A percentile compares a stretch with the other conserved stretches of the same genome.
Evolutionary conservation across 2,888 invertebrate species (phyloP).

Genomic region (Amphipoea lucens): DNA sequence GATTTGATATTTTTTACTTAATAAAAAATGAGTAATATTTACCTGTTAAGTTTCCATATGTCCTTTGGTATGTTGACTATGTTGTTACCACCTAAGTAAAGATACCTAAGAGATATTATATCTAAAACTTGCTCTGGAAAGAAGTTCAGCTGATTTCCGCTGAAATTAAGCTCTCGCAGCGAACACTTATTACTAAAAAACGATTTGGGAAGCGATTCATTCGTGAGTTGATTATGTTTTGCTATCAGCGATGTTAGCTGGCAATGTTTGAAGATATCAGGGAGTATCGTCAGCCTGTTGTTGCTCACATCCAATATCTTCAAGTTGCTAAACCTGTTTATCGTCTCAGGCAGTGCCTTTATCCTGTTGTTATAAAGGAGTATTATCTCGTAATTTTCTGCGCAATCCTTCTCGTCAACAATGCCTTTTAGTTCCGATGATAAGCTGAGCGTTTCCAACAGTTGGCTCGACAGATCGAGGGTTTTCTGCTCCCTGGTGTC

Average conservation of each 20-base stretch:
- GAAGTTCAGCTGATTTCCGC: conserved; percentile 95
- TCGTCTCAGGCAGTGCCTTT: conserved; percentile 91
- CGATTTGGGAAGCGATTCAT: conserved; percentile 96
- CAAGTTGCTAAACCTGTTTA: conserved; percentile 93
- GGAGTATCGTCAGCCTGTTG: conserved; percentile 94
- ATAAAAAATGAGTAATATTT: conserved; percentile 49
- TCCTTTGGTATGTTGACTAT: conserved; percentile 95
- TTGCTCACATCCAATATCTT: conserved; percentile 96
- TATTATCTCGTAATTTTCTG: conserved; percentile 92
- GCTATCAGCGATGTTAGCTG: conserved; percentile 95
- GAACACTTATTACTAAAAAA: conserved; percentile 91
- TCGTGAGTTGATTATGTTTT: conserved; percentile 96
- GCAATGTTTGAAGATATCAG: conserved; percentile 94
- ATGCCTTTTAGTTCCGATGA: conserved; percentile 90
- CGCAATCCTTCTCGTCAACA: conserved; percentile 91
- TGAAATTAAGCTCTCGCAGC: conserved; percentile 97
- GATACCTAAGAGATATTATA: conserved; percentile 93
- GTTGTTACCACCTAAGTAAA: conserved; percentile 97
- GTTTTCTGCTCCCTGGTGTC: conserved; percentile 93
- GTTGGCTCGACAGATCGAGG: conserved; percentile 90
- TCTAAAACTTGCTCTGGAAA: conserved; percentile 97
- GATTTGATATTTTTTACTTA: neutral
- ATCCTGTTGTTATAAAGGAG: conserved; percentile 96
- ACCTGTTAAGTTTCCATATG: conserved; percentile 91
- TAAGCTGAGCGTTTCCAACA: conserved; percentile 91